phyloP scores from a whole-genome alignment of 2,113 vertebrate species.

The Paralichthys olivaceus region DNA sequence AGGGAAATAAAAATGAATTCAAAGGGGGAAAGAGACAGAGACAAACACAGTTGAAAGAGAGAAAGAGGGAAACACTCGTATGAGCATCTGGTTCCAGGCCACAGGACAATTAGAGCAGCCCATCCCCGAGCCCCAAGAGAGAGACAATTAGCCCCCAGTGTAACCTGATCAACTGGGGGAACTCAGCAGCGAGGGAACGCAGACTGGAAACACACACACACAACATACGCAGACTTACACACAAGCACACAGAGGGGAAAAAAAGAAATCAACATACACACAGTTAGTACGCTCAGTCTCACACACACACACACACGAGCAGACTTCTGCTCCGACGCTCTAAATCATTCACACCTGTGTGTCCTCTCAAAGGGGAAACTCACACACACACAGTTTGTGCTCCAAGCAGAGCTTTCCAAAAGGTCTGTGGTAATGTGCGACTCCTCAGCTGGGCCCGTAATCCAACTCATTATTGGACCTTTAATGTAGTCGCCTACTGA shows the following conservation, averaged over 20 bases:
- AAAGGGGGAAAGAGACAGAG: slow-evolving; percentile 6
- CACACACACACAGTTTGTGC: slow-evolving; percentile 41
- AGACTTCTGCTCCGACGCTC: slow-evolving; percentile 51
- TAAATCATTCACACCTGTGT: slow-evolving; percentile 80
- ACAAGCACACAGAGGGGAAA: slow-evolving; percentile 1
- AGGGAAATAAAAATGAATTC: slow-evolving; percentile 9
- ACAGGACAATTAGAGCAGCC: slow-evolving; percentile 76
- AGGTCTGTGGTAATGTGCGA: neutral
- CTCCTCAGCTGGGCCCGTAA: slow-evolving; percentile 21
- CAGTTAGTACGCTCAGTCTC: slow-evolving; percentile 8
- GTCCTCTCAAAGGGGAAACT: slow-evolving; percentile 60
- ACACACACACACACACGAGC: slow-evolving; percentile 36
- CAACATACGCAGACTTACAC: slow-evolving; percentile 27
- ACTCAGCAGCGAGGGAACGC: slow-evolving; percentile 50
- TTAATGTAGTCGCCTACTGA: slow-evolving; percentile 11
- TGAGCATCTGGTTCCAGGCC: slow-evolving; percentile 79
- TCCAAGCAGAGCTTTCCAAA: slow-evolving; percentile 24
- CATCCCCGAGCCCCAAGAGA: slow-evolving; percentile 75
- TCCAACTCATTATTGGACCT: slow-evolving; percentile 34
- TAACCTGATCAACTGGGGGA: slow-evolving; percentile 78
- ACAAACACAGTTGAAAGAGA: slow-evolving; percentile 24
- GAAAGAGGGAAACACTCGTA: slow-evolving; percentile 38
- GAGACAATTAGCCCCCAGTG: slow-evolving; percentile 80
- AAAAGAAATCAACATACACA: slow-evolving; percentile 36
- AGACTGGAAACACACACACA: slow-evolving; percentile 38